Evolutionary conservation across 2,797 vertebrate genomes (phyloP), one percentile per base, ranked within the genome.

Genomic region (Melanotaenia parkinsoni): DNA sequence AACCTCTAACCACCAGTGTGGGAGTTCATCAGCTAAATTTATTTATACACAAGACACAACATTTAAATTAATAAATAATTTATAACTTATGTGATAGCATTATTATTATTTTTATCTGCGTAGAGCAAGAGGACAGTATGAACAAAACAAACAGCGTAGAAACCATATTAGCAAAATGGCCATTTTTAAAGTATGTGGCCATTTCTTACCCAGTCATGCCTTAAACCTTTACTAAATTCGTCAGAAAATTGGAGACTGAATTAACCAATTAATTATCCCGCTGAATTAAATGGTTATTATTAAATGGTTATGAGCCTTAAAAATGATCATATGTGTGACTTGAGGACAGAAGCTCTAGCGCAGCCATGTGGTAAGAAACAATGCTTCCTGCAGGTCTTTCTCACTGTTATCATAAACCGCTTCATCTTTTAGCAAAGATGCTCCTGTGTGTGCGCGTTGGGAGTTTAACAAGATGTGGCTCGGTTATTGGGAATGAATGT

Each of bases 371-470:
- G 40, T 0, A 4, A 57, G 11, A 35, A 33, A 22, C 9, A 0
- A 0, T 56, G 45, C 45, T 20, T 63, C 32, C 5, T 66, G 40
- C 10, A 4, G 38, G 22, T 40, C 5, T 24, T 66, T 57, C 18
- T 12, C 20, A 47, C 45, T 40, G 58, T 80, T 83, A 81, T 85
- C 73, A 3, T 22, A 13, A 70, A 70, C 67, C 64, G 4, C 20
- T 24, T 80, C 58, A 83, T 86, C 71, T 70, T 74, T 22, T 37
- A 38, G 70, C 64, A 80, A 71, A 84, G 77, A 59, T 68, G 37
- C 61, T 18, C 2, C 5, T 8, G 13, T 53, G 63, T 50, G 72
- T 33, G 57, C 50, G 67, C 35, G 60, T 72, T 51, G 22, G 4
- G 22, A 51, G 13, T 72, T 62, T 47, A 68, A 61, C n/a, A 24